Conservation (phyloP, 2,888 invertebrate species). For the Limenitis arthemis region DNA sequence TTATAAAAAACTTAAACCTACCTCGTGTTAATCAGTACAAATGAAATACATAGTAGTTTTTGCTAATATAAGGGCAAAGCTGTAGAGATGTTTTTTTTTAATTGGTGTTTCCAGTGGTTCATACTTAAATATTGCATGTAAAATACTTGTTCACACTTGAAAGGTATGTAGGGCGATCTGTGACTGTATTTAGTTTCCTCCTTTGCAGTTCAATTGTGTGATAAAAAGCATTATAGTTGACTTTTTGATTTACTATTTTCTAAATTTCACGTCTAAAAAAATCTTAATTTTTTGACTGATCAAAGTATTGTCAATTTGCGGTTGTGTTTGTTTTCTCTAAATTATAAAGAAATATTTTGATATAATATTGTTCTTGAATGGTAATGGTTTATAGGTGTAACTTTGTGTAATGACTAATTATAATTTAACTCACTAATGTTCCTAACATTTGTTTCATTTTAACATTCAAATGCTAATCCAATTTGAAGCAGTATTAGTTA, state of each 20-base stretch:
- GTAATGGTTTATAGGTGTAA: constrained; percentile 10
- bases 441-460: constrained; percentile 11
- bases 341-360: constrained; percentile 5
- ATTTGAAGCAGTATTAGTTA: not conserved
- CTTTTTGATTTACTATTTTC: constrained; percentile 32
- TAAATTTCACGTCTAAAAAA: too few relatives aligned
- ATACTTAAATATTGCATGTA: constrained; percentile 43
- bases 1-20: not conserved
- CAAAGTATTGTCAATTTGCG: constrained; percentile 19
- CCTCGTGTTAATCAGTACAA: too few relatives aligned
- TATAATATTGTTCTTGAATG: constrained; percentile 3
- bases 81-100: too few relatives aligned
- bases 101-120: constrained; percentile 36
- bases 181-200: constrained; percentile 44
- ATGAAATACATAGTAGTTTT: too few relatives aligned
- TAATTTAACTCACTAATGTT: constrained; percentile 14
- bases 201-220: constrained; percentile 2
- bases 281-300: too few relatives aligned
- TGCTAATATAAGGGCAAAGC: too few relatives aligned
- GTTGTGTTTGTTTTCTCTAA: constrained; percentile 15
- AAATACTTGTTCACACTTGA: constrained; percentile 43
- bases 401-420: constrained; percentile 8
- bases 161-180: constrained; percentile 39
- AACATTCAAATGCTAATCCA: not conserved
- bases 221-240: constrained; percentile 7